Conservation (phyloP, 1,140 invertebrate species). For the Ostrea edulis region DNA sequence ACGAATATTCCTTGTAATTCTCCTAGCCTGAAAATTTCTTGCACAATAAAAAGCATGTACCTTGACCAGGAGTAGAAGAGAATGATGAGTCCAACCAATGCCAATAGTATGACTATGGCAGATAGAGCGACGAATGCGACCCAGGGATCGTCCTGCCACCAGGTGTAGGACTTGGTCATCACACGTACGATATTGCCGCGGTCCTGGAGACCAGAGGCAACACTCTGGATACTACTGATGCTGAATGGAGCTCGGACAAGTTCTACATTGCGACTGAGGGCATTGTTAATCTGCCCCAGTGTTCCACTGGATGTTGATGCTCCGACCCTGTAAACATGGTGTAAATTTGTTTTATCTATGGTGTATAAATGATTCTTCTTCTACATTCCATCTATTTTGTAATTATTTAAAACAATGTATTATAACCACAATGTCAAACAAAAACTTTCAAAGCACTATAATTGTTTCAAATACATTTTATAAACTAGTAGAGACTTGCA, state of each 20-base stretch:
- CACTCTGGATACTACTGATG: conserved; percentile 40
- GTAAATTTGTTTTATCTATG: background rate
- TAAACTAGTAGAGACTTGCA: too few species aligned
- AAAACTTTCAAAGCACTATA: background rate
- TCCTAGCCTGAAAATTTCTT: background rate
- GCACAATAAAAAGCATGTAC: conserved; percentile 80
- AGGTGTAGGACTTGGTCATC: conserved; percentile 68
- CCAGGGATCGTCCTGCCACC: conserved; percentile 86
- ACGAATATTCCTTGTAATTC: background rate
- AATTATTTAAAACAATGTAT: background rate
- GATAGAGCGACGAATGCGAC: conserved; percentile 92
- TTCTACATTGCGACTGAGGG: conserved; percentile 33
- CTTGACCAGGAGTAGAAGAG: conserved; percentile 95
- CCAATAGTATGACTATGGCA: conserved; percentile 90
- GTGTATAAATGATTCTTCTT: background rate
- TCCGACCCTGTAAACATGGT: conserved; percentile 16
- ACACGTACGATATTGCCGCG: conserved; percentile 35
- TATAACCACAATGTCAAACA: background rate
- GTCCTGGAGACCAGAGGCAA: background rate
- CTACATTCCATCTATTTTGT: background rate
- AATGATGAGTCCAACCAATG: conserved; percentile 92
- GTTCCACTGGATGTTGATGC: conserved; percentile 28
- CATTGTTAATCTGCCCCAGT: conserved; percentile 21
- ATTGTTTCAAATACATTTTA: too few species aligned
- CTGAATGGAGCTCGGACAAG: conserved; percentile 53